A percentile compares a stretch with the other conserved stretches of the same genome.
These are phyloP conservation scores for Chaenogobius annularis DNA, from an alignment of 2,113 vertebrate species.

Conservation along the genomic window DNA sequence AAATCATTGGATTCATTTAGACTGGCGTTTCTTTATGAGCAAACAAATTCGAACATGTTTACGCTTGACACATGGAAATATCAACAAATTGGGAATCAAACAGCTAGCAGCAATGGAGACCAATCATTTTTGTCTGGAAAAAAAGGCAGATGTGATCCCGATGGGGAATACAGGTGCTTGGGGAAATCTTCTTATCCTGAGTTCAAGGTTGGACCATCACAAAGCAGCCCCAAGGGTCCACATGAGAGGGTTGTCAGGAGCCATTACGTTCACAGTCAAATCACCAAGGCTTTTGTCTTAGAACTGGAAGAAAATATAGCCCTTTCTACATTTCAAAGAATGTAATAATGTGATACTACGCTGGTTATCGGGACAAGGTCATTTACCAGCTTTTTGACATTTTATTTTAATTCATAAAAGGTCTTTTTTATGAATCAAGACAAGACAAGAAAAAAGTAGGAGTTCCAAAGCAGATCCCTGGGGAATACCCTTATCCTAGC, in stretches of 20 bases:
- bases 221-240: slow-evolving; percentile 23
- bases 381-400: not conserved
- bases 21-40: slow-evolving; percentile 24
- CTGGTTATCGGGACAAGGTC: not conserved
- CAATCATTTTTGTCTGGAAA: not conserved
- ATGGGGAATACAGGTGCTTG: slow-evolving; percentile 20
- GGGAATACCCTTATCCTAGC: not conserved
- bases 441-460: not conserved
- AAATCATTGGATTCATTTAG: slow-evolving; percentile 4
- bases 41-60: slow-evolving; percentile 23
- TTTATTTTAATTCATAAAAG: not conserved
- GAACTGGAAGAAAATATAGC: not conserved
- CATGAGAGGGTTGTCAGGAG: slow-evolving; percentile 21
- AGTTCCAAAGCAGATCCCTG: not conserved
- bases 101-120: slow-evolving; percentile 10
- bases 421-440: too few species aligned
- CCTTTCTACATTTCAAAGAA: not conserved
- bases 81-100: slow-evolving; percentile 24
- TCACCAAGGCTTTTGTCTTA: slow-evolving; percentile 9
- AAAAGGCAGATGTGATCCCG: slow-evolving; percentile 16
- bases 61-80: slow-evolving; percentile 18
- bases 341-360: not conserved
- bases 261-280: slow-evolving; percentile 20
- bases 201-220: slow-evolving; percentile 23
- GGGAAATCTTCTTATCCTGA: slow-evolving; percentile 27